Evolutionary conservation across 23 tunicate species (phyloP), one percentile per base, ranked within the genome.

Genomic region (Aplidium turbinatum): DNA sequence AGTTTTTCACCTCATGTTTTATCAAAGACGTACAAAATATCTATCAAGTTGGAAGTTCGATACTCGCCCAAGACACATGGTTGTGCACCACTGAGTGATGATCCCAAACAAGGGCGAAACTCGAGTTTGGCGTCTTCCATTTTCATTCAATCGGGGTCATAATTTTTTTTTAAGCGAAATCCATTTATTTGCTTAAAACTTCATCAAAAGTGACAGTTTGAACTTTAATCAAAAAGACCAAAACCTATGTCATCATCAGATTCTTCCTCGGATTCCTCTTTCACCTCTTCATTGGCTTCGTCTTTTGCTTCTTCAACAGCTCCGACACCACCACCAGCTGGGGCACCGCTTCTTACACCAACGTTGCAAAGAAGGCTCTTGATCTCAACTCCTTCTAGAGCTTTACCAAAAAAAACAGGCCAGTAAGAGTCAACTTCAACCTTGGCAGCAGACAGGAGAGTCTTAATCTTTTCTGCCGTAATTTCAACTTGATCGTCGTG

Each of bases 221-320:
- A 53, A 27, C 5, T 51, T 63, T 73, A 83, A 66, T 90, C 97
- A 61, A 84, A 74, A 36, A 71, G 73, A 38, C 86, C 87, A 52
- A 72, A 75, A 13, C 96, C 97, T 90, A 90, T 90, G 68, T 90
- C 97, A 48, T 88, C 96, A 78, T 90, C 97, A 38, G 89, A 83
- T 83, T 83, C 89, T n/a, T n/a, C n/a, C n/a, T n/a, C n/a, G n/a
- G n/a, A n/a, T 52, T 90, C 97, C 63, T 90, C 97, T 72, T 90
- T 90, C 76, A 38, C 38, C 54, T 90, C 90, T 71, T 90, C 90
- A 45, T 52, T 78, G n/a, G 38, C 75, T 55, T 56, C 87, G 53
- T 63, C 96, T 45, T 86, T 75, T 5, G 77, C 82, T 3, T 47
- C 90, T 35, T 83, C 90, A 19, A 82, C 82, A 47, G 47, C 94